Conservation (phyloP, 2,888 invertebrate genomes). For the Drosophila multiciliata region DNA sequence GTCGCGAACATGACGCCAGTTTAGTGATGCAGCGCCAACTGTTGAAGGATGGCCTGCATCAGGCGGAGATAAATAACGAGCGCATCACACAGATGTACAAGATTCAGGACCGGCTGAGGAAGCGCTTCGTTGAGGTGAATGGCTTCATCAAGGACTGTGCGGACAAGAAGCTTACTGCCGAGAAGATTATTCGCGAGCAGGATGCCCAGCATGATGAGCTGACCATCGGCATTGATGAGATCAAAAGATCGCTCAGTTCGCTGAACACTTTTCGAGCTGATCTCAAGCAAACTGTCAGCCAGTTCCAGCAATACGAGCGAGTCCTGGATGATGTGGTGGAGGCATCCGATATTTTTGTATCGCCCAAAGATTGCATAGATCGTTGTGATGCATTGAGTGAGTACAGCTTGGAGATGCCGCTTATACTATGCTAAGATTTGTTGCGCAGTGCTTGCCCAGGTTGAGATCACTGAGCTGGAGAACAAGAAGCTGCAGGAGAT, state of each 20-base stretch:
- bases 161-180: constrained; percentile 80
- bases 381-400: constrained; percentile 84
- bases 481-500: constrained; percentile 77
- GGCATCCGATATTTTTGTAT: constrained; percentile 76
- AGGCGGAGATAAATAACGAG: constrained; percentile 72
- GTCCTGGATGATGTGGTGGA: constrained; percentile 82
- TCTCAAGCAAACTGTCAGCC: constrained; percentile 75
- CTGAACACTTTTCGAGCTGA: constrained; percentile 74
- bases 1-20: constrained; percentile 82
- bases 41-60: constrained; percentile 75
- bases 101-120: constrained; percentile 76
- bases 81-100: constrained; percentile 79
- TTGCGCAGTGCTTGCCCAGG: constrained; percentile 83
- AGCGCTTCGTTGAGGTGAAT: constrained; percentile 83
- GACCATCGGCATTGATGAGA: constrained; percentile 66
- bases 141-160: constrained; percentile 83
- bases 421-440: not conserved
- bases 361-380: constrained; percentile 83
- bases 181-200: constrained; percentile 78
- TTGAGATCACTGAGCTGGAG: constrained; percentile 81
- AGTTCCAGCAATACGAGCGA: constrained; percentile 82
- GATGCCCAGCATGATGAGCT: constrained; percentile 71
- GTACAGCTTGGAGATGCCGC: not conserved
- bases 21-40: constrained; percentile 77
- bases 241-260: constrained; percentile 60